phyloP scores from a whole-genome alignment of 2,113 vertebrate species.

The Hippocampus abdominalis region DNA sequence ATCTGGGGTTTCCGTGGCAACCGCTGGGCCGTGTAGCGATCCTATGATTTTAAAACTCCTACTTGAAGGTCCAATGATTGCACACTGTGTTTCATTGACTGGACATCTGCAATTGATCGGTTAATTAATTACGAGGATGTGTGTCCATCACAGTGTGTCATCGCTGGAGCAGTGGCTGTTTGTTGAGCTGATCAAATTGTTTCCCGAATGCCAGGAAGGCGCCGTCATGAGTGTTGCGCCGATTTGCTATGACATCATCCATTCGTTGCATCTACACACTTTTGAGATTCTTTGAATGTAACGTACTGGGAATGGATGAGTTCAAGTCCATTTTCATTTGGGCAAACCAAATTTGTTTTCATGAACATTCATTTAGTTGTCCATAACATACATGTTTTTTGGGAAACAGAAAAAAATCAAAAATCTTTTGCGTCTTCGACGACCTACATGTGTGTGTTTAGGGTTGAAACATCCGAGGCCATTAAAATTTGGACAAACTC shows the following conservation, averaged over 20 bases:
- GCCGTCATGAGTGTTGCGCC: not conserved
- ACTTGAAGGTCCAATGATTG: not conserved
- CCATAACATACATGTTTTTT: too few relatives aligned
- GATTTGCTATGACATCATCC: not conserved
- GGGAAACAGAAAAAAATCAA: too few relatives aligned
- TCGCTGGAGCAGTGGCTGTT: not conserved
- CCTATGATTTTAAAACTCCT: not conserved
- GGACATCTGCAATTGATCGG: not conserved
- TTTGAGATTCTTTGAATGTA: not conserved
- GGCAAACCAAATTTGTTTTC: too few relatives aligned
- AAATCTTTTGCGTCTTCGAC: too few relatives aligned
- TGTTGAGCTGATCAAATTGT: not conserved
- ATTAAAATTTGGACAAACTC: too few relatives aligned
- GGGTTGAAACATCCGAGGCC: too few relatives aligned
- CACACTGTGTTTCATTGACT: not conserved
- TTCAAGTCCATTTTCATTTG: too few relatives aligned
- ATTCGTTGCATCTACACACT: not conserved
- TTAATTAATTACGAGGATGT: not conserved
- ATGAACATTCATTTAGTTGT: too few relatives aligned
- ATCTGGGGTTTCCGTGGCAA: too few relatives aligned
- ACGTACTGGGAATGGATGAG: not conserved
- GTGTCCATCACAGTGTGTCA: not conserved
- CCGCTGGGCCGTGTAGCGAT: too few relatives aligned
- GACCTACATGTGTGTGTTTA: too few relatives aligned
- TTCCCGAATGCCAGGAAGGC: not conserved